Conservation (phyloP, 2,888 invertebrate genomes). For the Argynnis bischoffii region DNA sequence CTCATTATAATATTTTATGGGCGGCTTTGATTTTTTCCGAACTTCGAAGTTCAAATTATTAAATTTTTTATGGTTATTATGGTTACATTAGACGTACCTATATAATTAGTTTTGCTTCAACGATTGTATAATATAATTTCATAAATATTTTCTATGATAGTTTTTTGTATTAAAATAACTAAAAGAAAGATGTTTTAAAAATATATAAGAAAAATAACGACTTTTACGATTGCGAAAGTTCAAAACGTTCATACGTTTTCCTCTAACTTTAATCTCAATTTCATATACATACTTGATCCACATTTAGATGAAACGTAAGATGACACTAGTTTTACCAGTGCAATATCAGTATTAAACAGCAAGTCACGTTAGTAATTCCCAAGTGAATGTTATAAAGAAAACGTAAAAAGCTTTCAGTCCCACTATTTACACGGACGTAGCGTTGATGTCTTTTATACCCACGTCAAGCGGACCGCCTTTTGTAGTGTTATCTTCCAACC, state of each 20-base stretch:
- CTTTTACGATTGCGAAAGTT: too few species aligned
- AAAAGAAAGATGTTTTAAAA: too few species aligned
- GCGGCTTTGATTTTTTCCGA: slow-evolving; percentile 36
- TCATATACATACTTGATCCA: slow-evolving; percentile 12
- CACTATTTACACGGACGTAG: slow-evolving; percentile 50
- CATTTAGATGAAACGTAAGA: slow-evolving; percentile 35
- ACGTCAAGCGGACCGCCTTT: slow-evolving; percentile 38
- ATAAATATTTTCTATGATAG: neutral
- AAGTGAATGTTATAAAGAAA: slow-evolving; percentile 48
- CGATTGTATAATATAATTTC: too few species aligned
- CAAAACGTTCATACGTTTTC: neutral
- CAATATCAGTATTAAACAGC: slow-evolving; percentile 41
- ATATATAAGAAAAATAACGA: too few species aligned
- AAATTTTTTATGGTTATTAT: slow-evolving; percentile 17
- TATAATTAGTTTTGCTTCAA: slow-evolving; percentile 10
- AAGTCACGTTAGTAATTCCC: slow-evolving; percentile 50
- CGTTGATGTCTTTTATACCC: slow-evolving; percentile 76
- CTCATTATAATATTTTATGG: slow-evolving; percentile 45
- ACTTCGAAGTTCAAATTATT: slow-evolving; percentile 25
- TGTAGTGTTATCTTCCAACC: slow-evolving; percentile 51
- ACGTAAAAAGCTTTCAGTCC: slow-evolving; percentile 44
- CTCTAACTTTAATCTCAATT: neutral
- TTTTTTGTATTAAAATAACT: too few species aligned
- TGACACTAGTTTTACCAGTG: slow-evolving; percentile 29
- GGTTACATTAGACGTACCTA: slow-evolving; percentile 2